Conservation (phyloP, 1,140 invertebrate species). For the Drosophila virilis region DNA sequence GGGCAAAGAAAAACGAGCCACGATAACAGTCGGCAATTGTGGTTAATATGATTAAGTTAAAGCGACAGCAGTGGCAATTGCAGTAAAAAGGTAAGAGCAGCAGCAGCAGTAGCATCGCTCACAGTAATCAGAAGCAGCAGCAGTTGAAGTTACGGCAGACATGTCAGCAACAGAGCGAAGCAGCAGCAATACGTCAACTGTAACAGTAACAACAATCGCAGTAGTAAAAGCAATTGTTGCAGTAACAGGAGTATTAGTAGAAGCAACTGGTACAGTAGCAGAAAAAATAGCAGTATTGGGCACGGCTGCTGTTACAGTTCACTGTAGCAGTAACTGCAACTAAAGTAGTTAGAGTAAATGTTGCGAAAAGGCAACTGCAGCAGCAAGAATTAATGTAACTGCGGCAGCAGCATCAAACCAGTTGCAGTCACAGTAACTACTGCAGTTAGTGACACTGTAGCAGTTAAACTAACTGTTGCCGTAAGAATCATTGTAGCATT, state of each 20-base stretch:
- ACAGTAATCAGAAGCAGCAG: neutral
- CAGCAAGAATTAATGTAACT: neutral
- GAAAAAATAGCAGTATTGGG: too few relatives aligned
- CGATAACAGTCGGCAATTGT: constrained; percentile 63
- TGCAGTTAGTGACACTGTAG: neutral
- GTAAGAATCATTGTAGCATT: too few relatives aligned
- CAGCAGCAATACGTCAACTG: neutral
- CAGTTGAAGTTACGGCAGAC: neutral
- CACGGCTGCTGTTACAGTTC: too few relatives aligned
- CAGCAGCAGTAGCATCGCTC: constrained; percentile 15
- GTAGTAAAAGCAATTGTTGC: neutral
- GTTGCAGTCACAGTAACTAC: too few relatives aligned
- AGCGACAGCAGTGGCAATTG: constrained; percentile 1
- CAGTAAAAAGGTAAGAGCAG: neutral
- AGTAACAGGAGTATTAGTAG: neutral
- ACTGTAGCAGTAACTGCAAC: too few relatives aligned
- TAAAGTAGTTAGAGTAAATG: too few relatives aligned
- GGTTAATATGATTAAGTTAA: constrained; percentile 64
- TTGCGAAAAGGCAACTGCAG: too few relatives aligned
- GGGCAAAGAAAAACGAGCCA: constrained; percentile 34
- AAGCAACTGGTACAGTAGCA: too few relatives aligned
- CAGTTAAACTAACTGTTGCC: neutral
- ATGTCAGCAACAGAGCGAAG: neutral
- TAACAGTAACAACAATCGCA: neutral
- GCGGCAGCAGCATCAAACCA: too few relatives aligned